Base-by-base conservation (phyloP, 2,113 vertebrate genomes). In the Epinephelus moara region DNA sequence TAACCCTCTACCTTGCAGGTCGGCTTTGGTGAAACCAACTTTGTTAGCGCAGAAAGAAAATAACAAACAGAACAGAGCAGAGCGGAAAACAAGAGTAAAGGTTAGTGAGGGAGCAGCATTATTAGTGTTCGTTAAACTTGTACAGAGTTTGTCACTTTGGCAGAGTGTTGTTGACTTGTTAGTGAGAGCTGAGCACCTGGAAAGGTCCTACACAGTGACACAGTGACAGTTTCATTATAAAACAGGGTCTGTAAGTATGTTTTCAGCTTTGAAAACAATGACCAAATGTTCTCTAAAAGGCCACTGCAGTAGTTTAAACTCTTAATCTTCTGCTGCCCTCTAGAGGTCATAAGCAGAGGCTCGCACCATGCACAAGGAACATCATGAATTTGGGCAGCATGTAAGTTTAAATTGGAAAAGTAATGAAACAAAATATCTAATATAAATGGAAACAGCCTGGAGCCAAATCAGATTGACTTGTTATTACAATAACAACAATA, bases 21-120 rank as follows among this genome's bases (percentile, higher is more conserved):
- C 97, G 95, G 97, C 97, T 99, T 99, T 99, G 97, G 97, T 98
- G 96, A 98, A 99, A 93, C 96, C 96, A 97, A 98, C 98, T 99
- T 97, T 97, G 96, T 97, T 97, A 96, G 96, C 93, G 92, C 90
- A 94, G 95, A 96, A 93, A 92, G 74, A 95, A 95, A 91, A 90
- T 67, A 89, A 90, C 61, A 88, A 92, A 91, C 74, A 89, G 57
- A 93, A 85, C 88, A 93, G 81, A 93, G 76, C 85, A 92, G 88
- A 91, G 83, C 81, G 82, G 81, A 88, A 91, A 93, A 92, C 73
- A 95, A 92, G 91, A 96, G 96, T 89, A 95, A 86, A 93, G 92
- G 96, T 98, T 98, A 98, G 96, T 97, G 93, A 92, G 93, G 94
- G 85, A 80, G 4, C 64, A 80, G 84, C 85, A 85, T 68, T 30